Base-by-base conservation (phyloP, 2,888 invertebrate genomes). In the Spicauda simplicius region DNA sequence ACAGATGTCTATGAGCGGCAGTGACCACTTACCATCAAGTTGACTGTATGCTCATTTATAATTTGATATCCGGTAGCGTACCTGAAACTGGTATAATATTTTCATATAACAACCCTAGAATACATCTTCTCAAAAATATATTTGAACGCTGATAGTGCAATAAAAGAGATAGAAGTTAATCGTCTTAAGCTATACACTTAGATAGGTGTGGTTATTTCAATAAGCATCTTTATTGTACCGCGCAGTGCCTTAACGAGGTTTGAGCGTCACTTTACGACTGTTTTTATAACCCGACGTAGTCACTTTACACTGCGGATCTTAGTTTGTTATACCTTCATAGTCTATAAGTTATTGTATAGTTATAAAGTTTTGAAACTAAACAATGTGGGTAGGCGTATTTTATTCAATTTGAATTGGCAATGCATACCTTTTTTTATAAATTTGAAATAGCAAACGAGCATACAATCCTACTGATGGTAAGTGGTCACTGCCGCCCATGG, bases 211-310 rank as follows among this genome's bases (percentile, higher is more conserved):
- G 82, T 84, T 84, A 84, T 83, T 84, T 80, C 86, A 87, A 85
- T 87, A 87, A 87, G 84, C 79, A 77, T 84, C 76, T 86, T 87
- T 88, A 87, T 87, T 86, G 84, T 84, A 64, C 48, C 50, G 33
- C 19, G 78, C 85, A 86, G 84, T 76, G 76, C 73, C 76, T 81
- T 88, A 85, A 87, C 83, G 85, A 84, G 85, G 74, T 77, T 80
- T 75, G 72, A 76, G 78, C 75, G 37, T 71, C 72, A 62, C 77
- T 88, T 88, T 86, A 88, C 77, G 77, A 74, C 73, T 69, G 72
- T 77, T 83, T 88, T 88, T 87, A 88, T 78, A 81, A 30, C 76
- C 75, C 10, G 8, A 50, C 72, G 65, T 73, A 73, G 76, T 78
- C 73, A 70, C 71, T 70, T 58, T 64, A 61, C 37, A 69, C 60